Evolutionary conservation across 2,797 vertebrate genomes (phyloP).

Genomic region (Atherinosoma microstoma): DNA sequence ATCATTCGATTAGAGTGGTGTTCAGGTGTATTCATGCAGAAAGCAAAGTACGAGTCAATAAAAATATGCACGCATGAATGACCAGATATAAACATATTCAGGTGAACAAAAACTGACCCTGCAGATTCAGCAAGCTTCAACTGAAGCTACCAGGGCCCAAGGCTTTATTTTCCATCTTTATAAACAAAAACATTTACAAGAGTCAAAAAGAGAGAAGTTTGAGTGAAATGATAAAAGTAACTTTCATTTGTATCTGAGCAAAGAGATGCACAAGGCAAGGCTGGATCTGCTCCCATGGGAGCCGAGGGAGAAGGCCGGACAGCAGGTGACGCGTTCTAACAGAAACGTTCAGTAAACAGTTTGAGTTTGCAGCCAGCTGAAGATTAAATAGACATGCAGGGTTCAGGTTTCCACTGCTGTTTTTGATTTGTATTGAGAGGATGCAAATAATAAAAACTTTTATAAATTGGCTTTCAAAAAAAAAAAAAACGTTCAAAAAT

Average conservation of each 20-base stretch:
- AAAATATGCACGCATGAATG: no score
- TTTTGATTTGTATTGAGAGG: no score
- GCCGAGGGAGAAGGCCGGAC: no score
- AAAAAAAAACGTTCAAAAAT: no score
- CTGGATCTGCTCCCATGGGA: background rate
- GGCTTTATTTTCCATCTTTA: background rate
- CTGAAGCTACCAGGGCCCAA: background rate
- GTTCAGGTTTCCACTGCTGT: no score
- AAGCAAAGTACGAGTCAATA: background rate
- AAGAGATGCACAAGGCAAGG: background rate
- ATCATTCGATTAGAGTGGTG: background rate
- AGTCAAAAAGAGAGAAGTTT: background rate
- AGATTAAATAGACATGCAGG: no score
- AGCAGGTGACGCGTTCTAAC: background rate
- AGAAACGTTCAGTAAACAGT: background rate
- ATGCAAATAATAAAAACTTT: no score
- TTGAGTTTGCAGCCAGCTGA: no score
- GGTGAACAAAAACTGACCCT: background rate
- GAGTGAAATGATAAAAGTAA: background rate
- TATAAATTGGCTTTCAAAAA: no score
- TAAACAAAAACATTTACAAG: background rate
- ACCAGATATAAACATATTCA: no score
- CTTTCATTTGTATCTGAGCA: background rate
- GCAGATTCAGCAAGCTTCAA: background rate
- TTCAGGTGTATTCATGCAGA: background rate